Evolutionary conservation across 2,797 vertebrate species (phyloP).

Genomic region (Synanceia verrucosa): DNA sequence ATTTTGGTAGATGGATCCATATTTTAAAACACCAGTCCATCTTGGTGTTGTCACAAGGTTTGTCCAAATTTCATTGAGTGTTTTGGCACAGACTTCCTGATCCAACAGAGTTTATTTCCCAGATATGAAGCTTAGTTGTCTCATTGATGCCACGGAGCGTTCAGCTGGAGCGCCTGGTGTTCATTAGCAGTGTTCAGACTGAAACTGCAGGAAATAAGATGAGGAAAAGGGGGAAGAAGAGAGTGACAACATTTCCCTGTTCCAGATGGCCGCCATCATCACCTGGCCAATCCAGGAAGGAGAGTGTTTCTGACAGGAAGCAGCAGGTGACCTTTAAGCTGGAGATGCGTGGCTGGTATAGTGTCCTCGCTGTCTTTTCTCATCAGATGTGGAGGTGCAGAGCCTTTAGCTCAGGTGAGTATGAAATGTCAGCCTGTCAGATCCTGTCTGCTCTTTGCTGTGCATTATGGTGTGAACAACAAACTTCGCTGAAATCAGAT

Average conservation of each 20-base stretch:
- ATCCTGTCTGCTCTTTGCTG: constrained; percentile 45
- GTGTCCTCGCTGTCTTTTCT: constrained; percentile 43
- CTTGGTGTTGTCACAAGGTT: too few species aligned
- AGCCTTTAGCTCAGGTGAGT: constrained; percentile 53
- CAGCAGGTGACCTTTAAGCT: constrained; percentile 73
- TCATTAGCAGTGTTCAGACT: background rate
- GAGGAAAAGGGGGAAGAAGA: background rate
- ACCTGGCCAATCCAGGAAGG: constrained; percentile 30
- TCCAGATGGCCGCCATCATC: constrained; percentile 37
- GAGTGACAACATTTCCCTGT: constrained; percentile 18
- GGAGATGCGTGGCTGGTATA: constrained; percentile 49
- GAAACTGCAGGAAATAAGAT: background rate
- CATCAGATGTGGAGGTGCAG: constrained; percentile 40
- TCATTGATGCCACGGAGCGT: background rate
- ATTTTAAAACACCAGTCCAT: background rate
- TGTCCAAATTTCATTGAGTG: too few species aligned
- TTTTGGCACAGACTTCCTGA: background rate
- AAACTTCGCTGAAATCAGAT: constrained; percentile 19
- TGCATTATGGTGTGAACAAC: constrained; percentile 3
- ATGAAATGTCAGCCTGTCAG: constrained; percentile 74
- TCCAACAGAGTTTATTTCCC: background rate
- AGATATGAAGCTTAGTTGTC: too few species aligned
- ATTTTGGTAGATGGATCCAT: background rate
- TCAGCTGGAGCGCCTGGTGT: background rate
- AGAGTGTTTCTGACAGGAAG: constrained; percentile 53